phyloP scores from a whole-genome alignment of 2,113 vertebrate genomes.

The Psilopogon haemacephalus region DNA sequence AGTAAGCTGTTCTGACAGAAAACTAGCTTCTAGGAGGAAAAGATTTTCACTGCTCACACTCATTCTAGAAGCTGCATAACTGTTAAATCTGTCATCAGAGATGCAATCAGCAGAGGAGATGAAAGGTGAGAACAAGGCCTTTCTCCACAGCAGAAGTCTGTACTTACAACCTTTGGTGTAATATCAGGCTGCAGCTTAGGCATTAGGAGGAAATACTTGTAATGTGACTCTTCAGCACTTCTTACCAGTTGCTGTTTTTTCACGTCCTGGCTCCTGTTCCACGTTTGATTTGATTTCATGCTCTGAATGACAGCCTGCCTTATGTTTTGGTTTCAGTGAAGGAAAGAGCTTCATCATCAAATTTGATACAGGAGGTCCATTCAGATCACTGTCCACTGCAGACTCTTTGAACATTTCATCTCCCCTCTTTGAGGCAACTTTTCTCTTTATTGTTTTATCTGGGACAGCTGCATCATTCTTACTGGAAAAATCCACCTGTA shows the following conservation, averaged over 20 bases:
- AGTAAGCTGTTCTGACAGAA: neutral
- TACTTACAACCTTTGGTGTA: neutral
- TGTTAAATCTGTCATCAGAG: neutral
- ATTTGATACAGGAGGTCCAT: conserved; percentile 78
- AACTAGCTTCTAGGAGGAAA: neutral
- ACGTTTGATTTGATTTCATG: conserved; percentile 32
- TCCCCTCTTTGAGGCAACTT: conserved; percentile 79
- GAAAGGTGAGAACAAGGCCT: neutral
- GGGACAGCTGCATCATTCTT: conserved; percentile 15
- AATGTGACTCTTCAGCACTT: neutral
- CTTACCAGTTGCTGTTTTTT: conserved; percentile 30
- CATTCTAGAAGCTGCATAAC: neutral
- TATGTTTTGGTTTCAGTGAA: conserved; percentile 82
- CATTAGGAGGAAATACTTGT: neutral
- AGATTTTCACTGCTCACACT: neutral
- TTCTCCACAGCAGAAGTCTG: neutral
- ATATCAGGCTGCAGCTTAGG: neutral
- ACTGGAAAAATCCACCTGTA: neutral
- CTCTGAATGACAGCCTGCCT: conserved; percentile 51
- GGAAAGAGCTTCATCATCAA: conserved; percentile 90
- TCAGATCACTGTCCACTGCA: conserved; percentile 17
- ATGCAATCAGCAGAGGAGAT: neutral
- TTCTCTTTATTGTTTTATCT: conserved; percentile 81
- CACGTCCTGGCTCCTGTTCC: conserved; percentile 75
- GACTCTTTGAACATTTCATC: conserved; percentile 32